These are phyloP conservation scores for Caenorhabditis remanei DNA, from an alignment of 1,140 invertebrate species.

Conservation along the genomic window DNA sequence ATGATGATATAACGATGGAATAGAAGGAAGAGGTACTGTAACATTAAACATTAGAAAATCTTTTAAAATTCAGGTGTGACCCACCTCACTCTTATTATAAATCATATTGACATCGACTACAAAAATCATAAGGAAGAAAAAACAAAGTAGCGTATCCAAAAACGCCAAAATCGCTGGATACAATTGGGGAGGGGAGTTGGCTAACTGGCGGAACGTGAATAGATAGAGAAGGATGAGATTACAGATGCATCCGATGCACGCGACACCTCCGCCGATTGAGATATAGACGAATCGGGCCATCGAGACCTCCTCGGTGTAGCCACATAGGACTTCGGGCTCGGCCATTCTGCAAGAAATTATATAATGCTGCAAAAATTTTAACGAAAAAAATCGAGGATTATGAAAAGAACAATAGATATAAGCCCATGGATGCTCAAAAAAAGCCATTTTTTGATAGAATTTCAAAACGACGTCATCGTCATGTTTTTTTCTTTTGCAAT, in stretches of 20 bases:
- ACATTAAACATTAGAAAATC: neutral
- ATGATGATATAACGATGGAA: constrained; percentile 8
- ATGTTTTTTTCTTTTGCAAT: no score
- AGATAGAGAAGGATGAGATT: constrained; percentile 30
- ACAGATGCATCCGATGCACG: neutral
- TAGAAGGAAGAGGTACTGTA: constrained; percentile 5
- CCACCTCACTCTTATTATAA: constrained; percentile 31
- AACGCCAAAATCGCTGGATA: constrained; percentile 22
- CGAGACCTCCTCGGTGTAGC: constrained; percentile 30
- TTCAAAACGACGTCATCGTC: no score
- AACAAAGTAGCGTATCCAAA: constrained; percentile 8
- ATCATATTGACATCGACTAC: constrained; percentile 12
- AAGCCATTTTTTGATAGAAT: no score
- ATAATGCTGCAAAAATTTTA: neutral
- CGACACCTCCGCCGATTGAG: neutral
- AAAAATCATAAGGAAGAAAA: constrained; percentile 1
- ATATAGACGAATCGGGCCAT: constrained; percentile 28
- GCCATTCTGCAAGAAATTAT: constrained; percentile 14
- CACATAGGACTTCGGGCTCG: constrained; percentile 9
- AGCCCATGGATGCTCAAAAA: no score
- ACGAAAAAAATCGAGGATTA: no score
- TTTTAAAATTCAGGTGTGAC: neutral
- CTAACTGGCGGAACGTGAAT: constrained; percentile 29
- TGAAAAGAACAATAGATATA: no score
- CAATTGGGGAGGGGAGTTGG: neutral